Conservation (phyloP, 2,797 vertebrate genomes). For the Nasua narica region DNA sequence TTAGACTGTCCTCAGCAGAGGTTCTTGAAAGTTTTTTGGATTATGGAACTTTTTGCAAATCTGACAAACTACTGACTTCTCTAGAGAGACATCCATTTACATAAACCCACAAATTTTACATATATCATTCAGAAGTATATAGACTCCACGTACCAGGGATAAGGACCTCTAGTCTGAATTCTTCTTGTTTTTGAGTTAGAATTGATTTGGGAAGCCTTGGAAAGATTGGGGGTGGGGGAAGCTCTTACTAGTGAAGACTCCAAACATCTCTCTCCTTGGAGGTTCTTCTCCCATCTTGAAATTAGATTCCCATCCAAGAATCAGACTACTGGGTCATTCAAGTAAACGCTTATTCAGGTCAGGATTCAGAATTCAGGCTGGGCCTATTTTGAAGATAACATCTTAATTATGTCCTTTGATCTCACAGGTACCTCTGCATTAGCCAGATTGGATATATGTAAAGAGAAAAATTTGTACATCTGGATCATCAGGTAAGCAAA, state of each 20-base stretch:
- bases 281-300: neutral
- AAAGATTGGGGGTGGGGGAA: neutral
- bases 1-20: neutral
- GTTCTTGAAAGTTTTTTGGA: conserved; percentile 25
- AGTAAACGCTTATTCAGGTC: neutral
- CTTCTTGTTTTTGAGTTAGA: neutral
- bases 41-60: neutral
- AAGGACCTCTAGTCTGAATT: conserved; percentile 3
- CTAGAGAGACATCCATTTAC: neutral
- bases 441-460: neutral
- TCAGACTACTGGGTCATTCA: neutral
- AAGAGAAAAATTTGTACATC: neutral
- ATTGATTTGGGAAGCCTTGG: neutral
- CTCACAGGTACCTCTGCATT: conserved; percentile 21
- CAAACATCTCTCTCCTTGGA: neutral
- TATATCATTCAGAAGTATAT: neutral
- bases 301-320: neutral
- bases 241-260: neutral
- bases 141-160: neutral
- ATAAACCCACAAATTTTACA: neutral
- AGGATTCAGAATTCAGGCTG: conserved; percentile 20
- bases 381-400: neutral
- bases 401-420: neutral
- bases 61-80: neutral
- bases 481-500: conserved; percentile 48